Base-by-base conservation (phyloP, 2,888 invertebrate species). In the Elmis aenea region DNA sequence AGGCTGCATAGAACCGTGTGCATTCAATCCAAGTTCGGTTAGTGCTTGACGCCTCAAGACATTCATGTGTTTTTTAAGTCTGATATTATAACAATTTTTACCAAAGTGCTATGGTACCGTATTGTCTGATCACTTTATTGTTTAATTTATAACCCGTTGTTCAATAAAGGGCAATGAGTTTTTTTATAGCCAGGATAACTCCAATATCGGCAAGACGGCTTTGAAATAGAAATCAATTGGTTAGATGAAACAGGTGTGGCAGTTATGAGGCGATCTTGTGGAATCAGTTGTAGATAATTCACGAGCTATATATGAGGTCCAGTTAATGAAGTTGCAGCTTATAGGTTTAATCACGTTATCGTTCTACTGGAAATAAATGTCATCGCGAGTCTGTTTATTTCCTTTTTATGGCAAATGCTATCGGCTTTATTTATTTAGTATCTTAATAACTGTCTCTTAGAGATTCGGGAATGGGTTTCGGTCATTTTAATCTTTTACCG, bases 281-380 rank as follows among this genome's bases (percentile, higher is more conserved):
- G 31, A 42, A 42, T 42, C 42, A 34, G 42, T 42, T 42, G 38
- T 42, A 42, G 42, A 54, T 51, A 51, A 52, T 52, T 51, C 52
- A 48, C 38, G 38, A 46, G 35, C 50, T 46, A 51, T 50, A 49
- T 45, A 38, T 44, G 43, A 42, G 37, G 51, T 50, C 50, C 46
- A 48, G 54, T 55, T 58, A 56, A 59, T 58, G 57, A 57, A 57
- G 52, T 50, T 49, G 51, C 42, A 39, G 49, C 49, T 53, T 50
- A 52, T 51, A 46, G 51, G 54, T 55, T 55, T 58, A 57, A 58
- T 59, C 55, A 54, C 55, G 52, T 58, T 55, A 57, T 57, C 55
- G 54, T 52, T 54, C 42, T 31, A 26, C 34, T 23, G 39, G 40
- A 40, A 44, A 44, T 44, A 44, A 44, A 44, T 40, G 44, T 44